Evolutionary conservation across 2,797 vertebrate species (phyloP), one percentile per base, ranked within the genome.

Genomic region (Botia kubotai): DNA sequence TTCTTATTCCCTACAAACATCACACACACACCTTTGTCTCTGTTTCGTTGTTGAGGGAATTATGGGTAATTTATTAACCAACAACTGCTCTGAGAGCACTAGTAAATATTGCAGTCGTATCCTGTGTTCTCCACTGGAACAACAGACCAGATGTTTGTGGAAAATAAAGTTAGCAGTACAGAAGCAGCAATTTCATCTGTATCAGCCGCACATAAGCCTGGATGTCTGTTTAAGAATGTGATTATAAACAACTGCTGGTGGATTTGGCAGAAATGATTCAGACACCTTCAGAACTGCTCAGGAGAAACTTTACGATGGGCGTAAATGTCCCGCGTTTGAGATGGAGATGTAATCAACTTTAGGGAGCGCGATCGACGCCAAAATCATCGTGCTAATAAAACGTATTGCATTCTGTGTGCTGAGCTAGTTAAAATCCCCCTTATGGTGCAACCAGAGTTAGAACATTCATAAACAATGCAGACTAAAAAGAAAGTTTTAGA

Each of bases 1-100:
- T 99, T 99, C 93, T 99, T 99, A 87, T 99, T 99, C 68, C 97
- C 97, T 99, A 89, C 55, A 12, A 75, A 62, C 62, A 33, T 2
- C 16, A 78, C 17, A 75, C 21, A 26, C 23, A 3, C 62, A n/a
- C 29, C 16, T 33, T 2, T 3, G 8, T 62, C 26, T 48, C 14
- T 7, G 36, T 58, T n/a, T n/a, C 16, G 65, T 17, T 6, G 33
- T 36, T 5, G 16, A 78, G 12, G 39, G 29, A 77, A 26, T 17
- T 72, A 26, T 11, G 17, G 19, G 71, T 43, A 29, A 13, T 39
- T 68, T 52, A 74, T 65, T 43, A 6, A 68, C 72, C 53, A 33
- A 5, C 43, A 63, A 63, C 23, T 52, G 26, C 12, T 10, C 21
- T 62, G 48, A 33, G 43, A 74, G 53, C 7, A 2, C 48, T 29